These are phyloP conservation scores for Mobula birostris DNA, from an alignment of 2,113 vertebrate species.

Conservation along the genomic window DNA sequence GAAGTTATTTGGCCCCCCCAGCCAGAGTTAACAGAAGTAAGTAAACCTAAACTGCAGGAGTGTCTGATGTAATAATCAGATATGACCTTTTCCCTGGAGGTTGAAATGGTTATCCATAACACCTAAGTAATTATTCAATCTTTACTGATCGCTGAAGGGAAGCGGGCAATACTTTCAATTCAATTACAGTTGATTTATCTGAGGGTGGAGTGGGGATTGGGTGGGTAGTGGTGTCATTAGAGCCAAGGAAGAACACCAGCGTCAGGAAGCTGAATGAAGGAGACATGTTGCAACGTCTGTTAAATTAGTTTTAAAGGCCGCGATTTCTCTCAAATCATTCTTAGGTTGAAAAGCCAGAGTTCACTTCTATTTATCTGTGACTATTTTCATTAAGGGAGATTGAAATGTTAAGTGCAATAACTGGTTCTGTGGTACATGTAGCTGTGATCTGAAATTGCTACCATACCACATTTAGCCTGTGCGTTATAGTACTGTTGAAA, in stretches of 20 bases:
- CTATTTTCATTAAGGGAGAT: neutral
- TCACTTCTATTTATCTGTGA: neutral
- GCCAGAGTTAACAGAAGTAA: neutral
- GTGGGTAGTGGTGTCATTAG: neutral
- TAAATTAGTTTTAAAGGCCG: conserved; percentile 21
- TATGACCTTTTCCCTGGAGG: neutral
- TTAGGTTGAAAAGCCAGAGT: neutral
- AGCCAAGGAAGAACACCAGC: neutral
- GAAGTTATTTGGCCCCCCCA: neutral
- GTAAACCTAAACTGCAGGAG: conserved; percentile 17
- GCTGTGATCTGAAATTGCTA: neutral
- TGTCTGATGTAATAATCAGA: neutral
- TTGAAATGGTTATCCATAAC: conserved; percentile 9
- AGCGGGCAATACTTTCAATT: conserved; percentile 4
- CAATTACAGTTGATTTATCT: conserved; percentile 33
- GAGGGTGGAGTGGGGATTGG: neutral
- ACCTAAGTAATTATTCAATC: neutral
- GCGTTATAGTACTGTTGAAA: neutral
- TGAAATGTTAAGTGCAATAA: conserved; percentile 20
- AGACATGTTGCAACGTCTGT: conserved; percentile 37
- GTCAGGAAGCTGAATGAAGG: neutral
- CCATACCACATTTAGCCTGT: neutral
- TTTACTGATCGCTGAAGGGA: neutral
- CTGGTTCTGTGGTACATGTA: neutral
- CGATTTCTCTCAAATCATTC: conserved; percentile 19